phyloP scores from a whole-genome alignment of 2,113 vertebrate species.

The Peromyscus leucopus region DNA sequence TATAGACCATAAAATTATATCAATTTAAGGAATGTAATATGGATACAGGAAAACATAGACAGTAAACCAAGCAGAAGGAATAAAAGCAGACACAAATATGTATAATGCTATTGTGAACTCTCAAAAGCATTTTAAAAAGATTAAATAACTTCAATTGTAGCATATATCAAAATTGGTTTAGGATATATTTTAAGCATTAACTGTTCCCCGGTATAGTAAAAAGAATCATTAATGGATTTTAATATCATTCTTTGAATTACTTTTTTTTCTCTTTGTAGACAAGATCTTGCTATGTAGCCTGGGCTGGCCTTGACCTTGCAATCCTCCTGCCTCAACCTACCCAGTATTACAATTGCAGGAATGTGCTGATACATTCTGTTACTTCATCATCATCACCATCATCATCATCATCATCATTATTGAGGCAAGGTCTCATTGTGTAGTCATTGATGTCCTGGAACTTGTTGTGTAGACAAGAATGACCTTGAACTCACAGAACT shows the following conservation, averaged over 20 bases:
- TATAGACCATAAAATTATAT: background rate
- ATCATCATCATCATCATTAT: too few relatives aligned
- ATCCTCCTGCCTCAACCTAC: background rate
- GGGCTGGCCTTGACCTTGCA: background rate
- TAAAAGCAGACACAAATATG: slow-evolving; percentile 35
- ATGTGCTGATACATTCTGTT: background rate
- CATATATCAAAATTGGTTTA: slow-evolving; percentile 5
- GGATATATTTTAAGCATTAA: background rate
- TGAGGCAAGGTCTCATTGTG: background rate
- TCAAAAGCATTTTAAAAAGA: background rate
- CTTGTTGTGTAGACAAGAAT: background rate
- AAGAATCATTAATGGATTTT: background rate
- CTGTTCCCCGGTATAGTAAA: background rate
- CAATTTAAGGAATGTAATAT: slow-evolving; percentile 36
- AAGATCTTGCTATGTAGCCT: background rate
- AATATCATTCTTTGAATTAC: background rate
- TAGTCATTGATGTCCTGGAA: background rate
- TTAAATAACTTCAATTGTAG: background rate
- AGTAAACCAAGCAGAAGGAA: slow-evolving; percentile 30
- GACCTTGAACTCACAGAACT: background rate
- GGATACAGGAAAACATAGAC: background rate
- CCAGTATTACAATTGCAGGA: background rate
- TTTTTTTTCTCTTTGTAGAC: background rate
- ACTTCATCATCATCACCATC: background rate
- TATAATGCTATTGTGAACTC: background rate